A percentile compares a stretch with the other conserved stretches of the same genome.
Conservation (phyloP, 2,113 vertebrate species). For the Paratilapia polleni region DNA sequence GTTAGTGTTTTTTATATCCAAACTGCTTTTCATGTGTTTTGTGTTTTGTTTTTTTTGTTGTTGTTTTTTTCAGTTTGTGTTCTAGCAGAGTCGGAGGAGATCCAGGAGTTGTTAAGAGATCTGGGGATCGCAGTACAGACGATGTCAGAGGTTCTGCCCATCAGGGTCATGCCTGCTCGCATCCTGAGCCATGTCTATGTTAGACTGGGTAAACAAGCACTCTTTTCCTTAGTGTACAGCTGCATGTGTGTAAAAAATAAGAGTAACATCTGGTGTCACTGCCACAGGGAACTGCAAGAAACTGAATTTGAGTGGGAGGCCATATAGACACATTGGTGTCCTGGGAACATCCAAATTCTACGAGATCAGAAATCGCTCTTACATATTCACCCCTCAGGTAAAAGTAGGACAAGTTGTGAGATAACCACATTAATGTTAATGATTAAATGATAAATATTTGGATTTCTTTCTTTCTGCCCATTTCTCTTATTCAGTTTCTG, state of each 20-base stretch:
- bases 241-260: not conserved
- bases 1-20: not conserved
- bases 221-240: not conserved
- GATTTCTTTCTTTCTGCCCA: not conserved
- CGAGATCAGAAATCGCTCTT: slow-evolving; percentile 91
- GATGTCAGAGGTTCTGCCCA: slow-evolving; percentile 87
- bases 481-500: slow-evolving; percentile 83
- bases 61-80: slow-evolving; percentile 85
- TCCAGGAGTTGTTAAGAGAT: slow-evolving; percentile 86
- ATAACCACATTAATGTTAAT: not conserved
- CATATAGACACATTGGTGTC: slow-evolving; percentile 95
- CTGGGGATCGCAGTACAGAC: slow-evolving; percentile 87
- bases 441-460: not conserved
- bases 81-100: slow-evolving; percentile 89
- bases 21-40: not conserved
- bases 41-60: not conserved
- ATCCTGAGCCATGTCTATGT: slow-evolving; percentile 97
- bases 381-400: slow-evolving; percentile 92
- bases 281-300: slow-evolving; percentile 88
- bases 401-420: not conserved
- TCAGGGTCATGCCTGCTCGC: slow-evolving; percentile 91
- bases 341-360: slow-evolving; percentile 99
- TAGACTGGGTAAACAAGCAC: slow-evolving; percentile 85
- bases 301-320: slow-evolving; percentile 91
- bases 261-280: not conserved